phyloP scores from a whole-genome alignment of 64 coral and sea anemone species.

The Cladopsammia gracilis region DNA sequence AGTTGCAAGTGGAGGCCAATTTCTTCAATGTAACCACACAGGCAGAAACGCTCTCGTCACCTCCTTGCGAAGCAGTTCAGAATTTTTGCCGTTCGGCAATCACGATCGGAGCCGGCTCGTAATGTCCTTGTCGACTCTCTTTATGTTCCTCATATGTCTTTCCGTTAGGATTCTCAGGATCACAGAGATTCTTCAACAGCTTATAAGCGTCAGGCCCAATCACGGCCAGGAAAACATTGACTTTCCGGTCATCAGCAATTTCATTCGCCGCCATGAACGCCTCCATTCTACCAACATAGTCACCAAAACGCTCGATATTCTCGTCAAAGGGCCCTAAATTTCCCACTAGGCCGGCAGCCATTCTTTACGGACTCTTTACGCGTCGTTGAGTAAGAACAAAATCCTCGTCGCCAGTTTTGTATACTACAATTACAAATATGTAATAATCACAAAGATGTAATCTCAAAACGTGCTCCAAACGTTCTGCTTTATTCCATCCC shows the following conservation, averaged over 20 bases:
- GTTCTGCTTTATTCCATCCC: no score
- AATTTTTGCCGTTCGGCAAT: neutral
- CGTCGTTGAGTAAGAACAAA: neutral
- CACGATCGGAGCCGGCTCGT: conserved; percentile 38
- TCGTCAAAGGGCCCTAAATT: conserved; percentile 44
- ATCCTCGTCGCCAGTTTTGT: conserved; percentile 59
- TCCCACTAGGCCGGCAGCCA: conserved; percentile 32
- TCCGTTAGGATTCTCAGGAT: conserved; percentile 42
- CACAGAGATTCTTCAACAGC: conserved; percentile 57
- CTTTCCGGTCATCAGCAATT: conserved; percentile 19
- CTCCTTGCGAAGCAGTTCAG: neutral
- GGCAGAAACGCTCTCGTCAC: neutral
- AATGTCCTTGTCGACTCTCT: conserved; percentile 34
- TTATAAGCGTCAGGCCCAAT: conserved; percentile 57
- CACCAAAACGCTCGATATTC: conserved; percentile 32
- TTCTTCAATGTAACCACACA: neutral
- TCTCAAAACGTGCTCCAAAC: no score
- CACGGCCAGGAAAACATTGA: conserved; percentile 47
- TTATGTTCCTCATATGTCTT: conserved; percentile 13
- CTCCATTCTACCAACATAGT: conserved; percentile 29
- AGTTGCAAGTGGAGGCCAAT: conserved; percentile 16
- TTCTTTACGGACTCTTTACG: no score
- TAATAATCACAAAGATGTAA: no score
- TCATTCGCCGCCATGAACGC: conserved; percentile 37
- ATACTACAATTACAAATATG: neutral